Evolutionary conservation across 2,113 vertebrate species (phyloP), one percentile per base, ranked within the genome.

Genomic region (Rhipidura dahli): DNA sequence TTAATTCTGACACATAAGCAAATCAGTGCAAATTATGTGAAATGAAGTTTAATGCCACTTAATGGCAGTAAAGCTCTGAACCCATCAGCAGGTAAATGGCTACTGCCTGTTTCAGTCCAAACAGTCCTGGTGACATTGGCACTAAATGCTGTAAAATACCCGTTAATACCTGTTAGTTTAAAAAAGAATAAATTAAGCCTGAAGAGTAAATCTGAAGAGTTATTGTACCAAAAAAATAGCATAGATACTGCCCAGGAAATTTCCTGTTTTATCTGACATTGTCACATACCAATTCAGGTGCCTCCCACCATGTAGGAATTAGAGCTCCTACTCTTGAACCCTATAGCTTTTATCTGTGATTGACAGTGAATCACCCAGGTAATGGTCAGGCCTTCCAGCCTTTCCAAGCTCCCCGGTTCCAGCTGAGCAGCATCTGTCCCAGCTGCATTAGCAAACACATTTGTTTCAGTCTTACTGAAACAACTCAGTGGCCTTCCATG

Each of bases 1-100:
- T 91, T 93, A 77, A 92, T 83, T 95, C 66, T 92, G 89, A 93
- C 96, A 96, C 86, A 60, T 33, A 84, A 88, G 81, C 49, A 89
- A 96, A 93, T 65, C 30, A 72, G 87, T 75, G 86, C 71, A 86
- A 89, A 95, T 94, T 37, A 91, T 11, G 35, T 37, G 68, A 85
- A 84, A 87, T 89, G 26, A 93, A 80, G 60, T 77, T 93, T 90
- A 88, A 72, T 92, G 56, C 60, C 42, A 50, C 64, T 91, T 83
- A 89, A 89, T 51, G 69, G 54, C 45, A 65, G 82, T 37, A 69
- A 88, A 82, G 40, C 57, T 12, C 40, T 22, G 50, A 85, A 83
- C 22, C 30, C 45, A 3, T 42, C 65, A 89, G 78, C 89, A 93
- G 84, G 80, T 91, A 78, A 93, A 83, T 69, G 81, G 65, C 50